A percentile compares a stretch with the other conserved stretches of the same genome.
Conservation (phyloP, 2,888 invertebrate genomes). For the Gymnosoma rotundatum region DNA sequence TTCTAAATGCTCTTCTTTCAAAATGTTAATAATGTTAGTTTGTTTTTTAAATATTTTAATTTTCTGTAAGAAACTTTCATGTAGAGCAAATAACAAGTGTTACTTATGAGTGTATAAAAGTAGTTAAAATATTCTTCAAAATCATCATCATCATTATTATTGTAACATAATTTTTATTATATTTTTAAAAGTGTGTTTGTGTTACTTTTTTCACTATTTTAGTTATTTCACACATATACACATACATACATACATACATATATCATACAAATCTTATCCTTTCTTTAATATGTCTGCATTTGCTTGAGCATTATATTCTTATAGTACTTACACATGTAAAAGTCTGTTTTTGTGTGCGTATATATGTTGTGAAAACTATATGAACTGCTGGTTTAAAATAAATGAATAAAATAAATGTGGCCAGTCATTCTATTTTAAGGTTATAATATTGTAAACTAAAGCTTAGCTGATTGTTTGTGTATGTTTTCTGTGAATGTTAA, state of each 20-base stretch:
- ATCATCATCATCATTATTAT: slow-evolving; percentile 43
- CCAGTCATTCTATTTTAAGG: slow-evolving; percentile 66
- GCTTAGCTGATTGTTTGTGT: slow-evolving; percentile 61
- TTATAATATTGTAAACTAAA: slow-evolving; percentile 60
- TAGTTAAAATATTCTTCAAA: slow-evolving; percentile 49
- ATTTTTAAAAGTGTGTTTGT: slow-evolving; percentile 24
- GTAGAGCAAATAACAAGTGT: slow-evolving; percentile 43
- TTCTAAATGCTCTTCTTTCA: slow-evolving; percentile 9
- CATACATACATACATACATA: background rate
- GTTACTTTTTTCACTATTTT: slow-evolving; percentile 3
- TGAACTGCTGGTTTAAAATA: slow-evolving; percentile 1
- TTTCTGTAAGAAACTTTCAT: background rate
- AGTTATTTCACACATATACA: slow-evolving; percentile 2
- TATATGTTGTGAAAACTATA: background rate
- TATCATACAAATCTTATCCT: slow-evolving; percentile 17
- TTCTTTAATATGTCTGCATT: too few species aligned
- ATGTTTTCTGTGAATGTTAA: background rate
- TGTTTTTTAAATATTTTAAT: slow-evolving; percentile 6
- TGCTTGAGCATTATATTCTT: too few species aligned
- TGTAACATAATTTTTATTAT: slow-evolving; percentile 26
- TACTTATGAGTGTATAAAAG: slow-evolving; percentile 32
- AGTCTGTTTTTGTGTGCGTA: background rate
- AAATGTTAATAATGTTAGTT: slow-evolving; percentile 45
- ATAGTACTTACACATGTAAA: background rate
- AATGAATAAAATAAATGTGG: slow-evolving; percentile 53